A percentile compares a stretch with the other conserved stretches of the same genome.
Evolutionary conservation across 92 coral and sea anemone genomes (phyloP).

Genomic region (Umimayanthus kanabou): DNA sequence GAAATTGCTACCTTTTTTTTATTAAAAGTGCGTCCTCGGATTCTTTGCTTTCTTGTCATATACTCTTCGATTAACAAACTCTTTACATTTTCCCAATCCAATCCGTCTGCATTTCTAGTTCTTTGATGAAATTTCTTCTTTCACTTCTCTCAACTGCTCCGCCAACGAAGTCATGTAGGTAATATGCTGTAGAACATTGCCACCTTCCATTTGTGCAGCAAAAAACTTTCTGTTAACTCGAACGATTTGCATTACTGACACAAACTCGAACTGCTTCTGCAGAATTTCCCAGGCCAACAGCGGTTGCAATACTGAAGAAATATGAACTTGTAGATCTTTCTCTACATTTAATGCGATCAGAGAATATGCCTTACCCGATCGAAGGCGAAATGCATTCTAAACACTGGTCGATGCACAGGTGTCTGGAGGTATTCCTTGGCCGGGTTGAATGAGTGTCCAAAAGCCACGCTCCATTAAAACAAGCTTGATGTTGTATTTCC

Average conservation of each 20-base stretch:
- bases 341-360: slow-evolving; percentile 66
- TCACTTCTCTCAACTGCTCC: slow-evolving; percentile 31
- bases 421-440: slow-evolving; percentile 48
- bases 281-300: slow-evolving; percentile 64
- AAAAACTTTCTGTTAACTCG: slow-evolving; percentile 53
- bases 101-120: too few species aligned
- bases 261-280: slow-evolving; percentile 67
- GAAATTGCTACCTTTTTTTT: too few species aligned
- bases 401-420: slow-evolving; percentile 48
- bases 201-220: slow-evolving; percentile 65
- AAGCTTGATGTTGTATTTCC: slow-evolving; percentile 26
- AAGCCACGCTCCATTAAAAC: slow-evolving; percentile 63
- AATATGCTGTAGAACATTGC: slow-evolving; percentile 55
- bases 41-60: too few species aligned
- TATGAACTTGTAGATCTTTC: slow-evolving; percentile 65
- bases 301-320: slow-evolving; percentile 59
- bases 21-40: too few species aligned
- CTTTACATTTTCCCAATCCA: too few species aligned
- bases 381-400: slow-evolving; percentile 61
- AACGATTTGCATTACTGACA: slow-evolving; percentile 68
- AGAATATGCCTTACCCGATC: slow-evolving; percentile 73
- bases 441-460: slow-evolving; percentile 52
- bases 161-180: slow-evolving; percentile 47
- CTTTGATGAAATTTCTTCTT: slow-evolving; percentile 32
- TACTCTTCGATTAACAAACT: too few species aligned